These are phyloP conservation scores for Pristionchus arcanus DNA, from an alignment of 2,888 invertebrate genomes.

Conservation along the genomic window DNA sequence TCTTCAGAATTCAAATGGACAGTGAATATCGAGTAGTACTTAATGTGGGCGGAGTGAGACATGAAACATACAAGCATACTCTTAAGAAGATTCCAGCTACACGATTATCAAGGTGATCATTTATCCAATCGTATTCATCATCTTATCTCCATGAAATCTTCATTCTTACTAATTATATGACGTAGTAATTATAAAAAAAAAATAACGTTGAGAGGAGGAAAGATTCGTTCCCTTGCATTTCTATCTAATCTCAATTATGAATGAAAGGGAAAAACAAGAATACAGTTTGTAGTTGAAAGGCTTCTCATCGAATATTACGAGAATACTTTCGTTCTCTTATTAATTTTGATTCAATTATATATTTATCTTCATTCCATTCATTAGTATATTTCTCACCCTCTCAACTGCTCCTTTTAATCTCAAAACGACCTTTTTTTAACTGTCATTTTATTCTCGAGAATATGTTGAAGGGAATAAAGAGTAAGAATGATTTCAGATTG, in stretches of 20 bases:
- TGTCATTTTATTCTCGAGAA: not conserved
- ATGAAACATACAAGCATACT: slow-evolving; percentile 85
- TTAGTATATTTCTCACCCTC: slow-evolving; percentile 27
- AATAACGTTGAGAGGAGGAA: too few relatives aligned
- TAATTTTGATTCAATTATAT: not conserved
- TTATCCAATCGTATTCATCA: too few relatives aligned
- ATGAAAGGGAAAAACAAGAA: slow-evolving; percentile 14
- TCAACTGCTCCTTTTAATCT: slow-evolving; percentile 44
- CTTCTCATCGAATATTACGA: not conserved
- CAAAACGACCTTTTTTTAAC: not conserved
- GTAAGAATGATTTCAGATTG: slow-evolving; percentile 82
- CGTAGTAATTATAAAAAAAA: too few relatives aligned
- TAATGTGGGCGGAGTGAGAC: slow-evolving; percentile 96
- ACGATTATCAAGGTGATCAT: slow-evolving; percentile 85
- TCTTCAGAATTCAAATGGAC: slow-evolving; percentile 70
- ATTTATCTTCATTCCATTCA: slow-evolving; percentile 21
- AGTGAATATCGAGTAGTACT: slow-evolving; percentile 89
- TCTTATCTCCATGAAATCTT: too few relatives aligned
- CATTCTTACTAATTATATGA: too few relatives aligned
- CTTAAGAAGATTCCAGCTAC: slow-evolving; percentile 93
- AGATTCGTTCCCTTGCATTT: too few relatives aligned
- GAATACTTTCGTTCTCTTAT: not conserved
- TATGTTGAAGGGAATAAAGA: not conserved
- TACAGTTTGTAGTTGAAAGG: not conserved
- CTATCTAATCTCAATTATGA: not conserved